Evolutionary conservation across 2,797 vertebrate species (phyloP).

Genomic region (Hozukius guyotensis): DNA sequence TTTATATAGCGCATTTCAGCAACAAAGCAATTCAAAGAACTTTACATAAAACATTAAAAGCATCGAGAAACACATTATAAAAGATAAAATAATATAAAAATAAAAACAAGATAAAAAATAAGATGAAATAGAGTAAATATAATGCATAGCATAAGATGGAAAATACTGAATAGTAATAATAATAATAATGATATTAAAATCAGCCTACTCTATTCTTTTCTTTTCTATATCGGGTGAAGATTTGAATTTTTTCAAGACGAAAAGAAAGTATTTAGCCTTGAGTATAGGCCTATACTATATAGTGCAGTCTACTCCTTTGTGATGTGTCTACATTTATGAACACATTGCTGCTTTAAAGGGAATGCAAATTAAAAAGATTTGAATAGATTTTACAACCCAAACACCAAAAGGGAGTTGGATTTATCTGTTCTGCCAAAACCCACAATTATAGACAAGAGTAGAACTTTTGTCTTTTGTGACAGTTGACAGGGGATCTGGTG

Average conservation of each 20-base stretch:
- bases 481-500: slow-evolving; percentile 58
- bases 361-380: slow-evolving; percentile 47
- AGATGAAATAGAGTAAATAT: neutral
- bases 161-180: neutral
- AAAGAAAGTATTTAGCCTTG: neutral
- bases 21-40: neutral
- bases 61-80: neutral
- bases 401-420: slow-evolving; percentile 46
- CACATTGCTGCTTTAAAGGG: slow-evolving; percentile 29
- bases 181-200: neutral
- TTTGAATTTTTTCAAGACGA: neutral
- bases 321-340: slow-evolving; percentile 18
- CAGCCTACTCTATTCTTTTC: neutral
- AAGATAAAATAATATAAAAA: neutral
- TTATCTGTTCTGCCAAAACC: slow-evolving; percentile 59
- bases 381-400: slow-evolving; percentile 62
- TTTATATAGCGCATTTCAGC: neutral
- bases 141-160: neutral
- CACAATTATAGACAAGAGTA: slow-evolving; percentile 60
- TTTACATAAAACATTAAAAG: neutral
- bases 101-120: neutral
- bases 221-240: neutral
- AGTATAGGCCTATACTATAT: neutral
- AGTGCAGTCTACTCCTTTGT: slow-evolving; percentile 2
- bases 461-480: slow-evolving; percentile 62